Evolutionary conservation across 2,797 vertebrate species (phyloP), one percentile per base, ranked within the genome.

Genomic region (Lerista edwardsae): DNA sequence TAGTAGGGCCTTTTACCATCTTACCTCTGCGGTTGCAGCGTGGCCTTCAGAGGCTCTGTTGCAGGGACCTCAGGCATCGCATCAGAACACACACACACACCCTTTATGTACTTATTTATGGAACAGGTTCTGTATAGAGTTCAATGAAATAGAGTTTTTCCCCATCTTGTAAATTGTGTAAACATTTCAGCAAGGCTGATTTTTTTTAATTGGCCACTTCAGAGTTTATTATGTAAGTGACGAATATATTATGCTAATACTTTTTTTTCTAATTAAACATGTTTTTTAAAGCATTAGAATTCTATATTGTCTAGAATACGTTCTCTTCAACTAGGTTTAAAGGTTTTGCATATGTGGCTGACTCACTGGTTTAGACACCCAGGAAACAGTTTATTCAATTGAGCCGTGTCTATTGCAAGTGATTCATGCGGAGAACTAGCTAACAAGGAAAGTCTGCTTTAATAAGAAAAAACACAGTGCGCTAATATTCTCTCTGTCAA

Each of bases 251-350:
- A 36, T 84, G 64, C 27, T 36, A 74, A 67, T 79, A 25, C 39
- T 6, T 23, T 4, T 47, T 62, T 81, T 81, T 61, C 39, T 39
- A 75, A 82, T 90, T 91, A 92, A 90, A 77, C 47, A 7, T 51
- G 41, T 9, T 80, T 34, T 14, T 85, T 71, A 77, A 73, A 36
- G 44, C 3, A 55, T 1, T 11, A 25, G 29, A 59, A 83, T 23
- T 68, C 36, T 36, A 39, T 39, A 67, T 10, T 47, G 19, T 76
- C 19, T 6, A 55, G 3, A 39, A 15, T 59, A 47, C 29, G 19
- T 29, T 39, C 29, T 21, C 29, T 69, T 41, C 6, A 73, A 36
- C 41, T 64, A 25, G 6, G 7, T 68, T n/a, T 77, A 41, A 67
- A 19, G 47, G 25, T 80, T 36, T 83, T 81, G 31, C 68, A 19